phyloP scores from a whole-genome alignment of 1,140 invertebrate genomes.

The Lasioglossum baleicum region DNA sequence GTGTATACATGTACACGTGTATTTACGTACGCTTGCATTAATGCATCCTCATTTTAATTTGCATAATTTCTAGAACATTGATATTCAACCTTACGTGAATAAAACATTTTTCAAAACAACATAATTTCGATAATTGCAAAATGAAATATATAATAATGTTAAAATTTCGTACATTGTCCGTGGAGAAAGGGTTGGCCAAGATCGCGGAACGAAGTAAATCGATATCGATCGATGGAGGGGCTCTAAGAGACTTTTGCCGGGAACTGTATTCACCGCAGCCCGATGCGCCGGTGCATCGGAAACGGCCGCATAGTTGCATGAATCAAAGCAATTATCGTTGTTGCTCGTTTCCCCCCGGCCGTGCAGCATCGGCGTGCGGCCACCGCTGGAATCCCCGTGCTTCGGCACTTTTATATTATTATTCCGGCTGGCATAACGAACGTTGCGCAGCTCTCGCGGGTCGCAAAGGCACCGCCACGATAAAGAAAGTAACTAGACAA shows the following conservation, averaged over 20 bases:
- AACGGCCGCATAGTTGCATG: slow-evolving; percentile 71
- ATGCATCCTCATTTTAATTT: too few species aligned
- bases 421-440: slow-evolving; percentile 51
- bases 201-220: background rate
- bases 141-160: too few species aligned
- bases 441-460: slow-evolving; percentile 15
- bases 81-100: too few species aligned
- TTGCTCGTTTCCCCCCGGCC: slow-evolving; percentile 15
- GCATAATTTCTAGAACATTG: too few species aligned
- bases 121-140: too few species aligned
- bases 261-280: background rate
- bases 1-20: too few species aligned
- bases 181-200: background rate
- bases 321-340: slow-evolving; percentile 73
- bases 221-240: background rate
- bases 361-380: slow-evolving; percentile 2
- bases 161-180: too few species aligned
- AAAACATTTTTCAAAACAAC: too few species aligned
- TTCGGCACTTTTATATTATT: slow-evolving; percentile 47
- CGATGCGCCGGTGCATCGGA: slow-evolving; percentile 64
- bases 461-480: slow-evolving; percentile 38
- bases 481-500: slow-evolving; percentile 38
- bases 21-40: too few species aligned
- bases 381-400: slow-evolving; percentile 33
- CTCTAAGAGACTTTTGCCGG: background rate